These are phyloP conservation scores for Adrianichthys oophorus DNA, from an alignment of 2,797 vertebrate species.

Conservation along the genomic window DNA sequence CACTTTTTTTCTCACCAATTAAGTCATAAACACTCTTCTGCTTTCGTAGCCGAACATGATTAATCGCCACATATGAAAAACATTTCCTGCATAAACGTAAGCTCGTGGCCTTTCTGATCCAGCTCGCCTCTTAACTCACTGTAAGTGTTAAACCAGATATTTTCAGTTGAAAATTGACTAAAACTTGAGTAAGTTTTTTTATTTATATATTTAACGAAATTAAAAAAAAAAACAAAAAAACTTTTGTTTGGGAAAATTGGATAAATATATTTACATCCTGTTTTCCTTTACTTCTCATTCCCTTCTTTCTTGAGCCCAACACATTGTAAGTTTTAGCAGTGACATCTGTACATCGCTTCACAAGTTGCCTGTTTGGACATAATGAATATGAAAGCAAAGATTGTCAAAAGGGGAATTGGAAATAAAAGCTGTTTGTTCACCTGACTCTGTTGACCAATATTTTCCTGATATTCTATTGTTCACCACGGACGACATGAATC, in stretches of 20 bases:
- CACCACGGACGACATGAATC: slow-evolving; percentile 7
- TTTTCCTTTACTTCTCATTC: slow-evolving; percentile 13
- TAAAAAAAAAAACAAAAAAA: slow-evolving; percentile 8
- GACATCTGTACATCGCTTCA: slow-evolving; percentile 60
- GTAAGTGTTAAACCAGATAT: slow-evolving; percentile 23
- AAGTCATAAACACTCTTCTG: slow-evolving; percentile 24
- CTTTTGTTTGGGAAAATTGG: slow-evolving; percentile 22
- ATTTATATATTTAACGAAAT: slow-evolving; percentile 30
- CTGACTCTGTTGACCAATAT: slow-evolving; percentile 18
- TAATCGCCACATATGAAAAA: slow-evolving; percentile 28
- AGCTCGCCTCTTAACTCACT: slow-evolving; percentile 27
- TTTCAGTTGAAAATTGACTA: neutral
- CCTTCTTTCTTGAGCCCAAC: slow-evolving; percentile 17
- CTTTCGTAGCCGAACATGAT: slow-evolving; percentile 36
- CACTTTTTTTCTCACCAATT: slow-evolving; percentile 56
- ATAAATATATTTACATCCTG: slow-evolving; percentile 6
- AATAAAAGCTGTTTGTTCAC: slow-evolving; percentile 22
- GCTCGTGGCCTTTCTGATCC: slow-evolving; percentile 67
- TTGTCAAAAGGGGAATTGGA: slow-evolving; percentile 60
- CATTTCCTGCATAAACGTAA: slow-evolving; percentile 35
- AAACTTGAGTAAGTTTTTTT: slow-evolving; percentile 9
- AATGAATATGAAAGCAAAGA: slow-evolving; percentile 49
- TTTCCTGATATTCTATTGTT: slow-evolving; percentile 3
- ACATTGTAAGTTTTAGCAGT: slow-evolving; percentile 32
- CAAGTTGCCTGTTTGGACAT: slow-evolving; percentile 71